Percentiles rank a stretch among this genome's conserved stretches.
Conservation (phyloP, 2,113 vertebrate species). For the Aleadryas rufinucha region DNA sequence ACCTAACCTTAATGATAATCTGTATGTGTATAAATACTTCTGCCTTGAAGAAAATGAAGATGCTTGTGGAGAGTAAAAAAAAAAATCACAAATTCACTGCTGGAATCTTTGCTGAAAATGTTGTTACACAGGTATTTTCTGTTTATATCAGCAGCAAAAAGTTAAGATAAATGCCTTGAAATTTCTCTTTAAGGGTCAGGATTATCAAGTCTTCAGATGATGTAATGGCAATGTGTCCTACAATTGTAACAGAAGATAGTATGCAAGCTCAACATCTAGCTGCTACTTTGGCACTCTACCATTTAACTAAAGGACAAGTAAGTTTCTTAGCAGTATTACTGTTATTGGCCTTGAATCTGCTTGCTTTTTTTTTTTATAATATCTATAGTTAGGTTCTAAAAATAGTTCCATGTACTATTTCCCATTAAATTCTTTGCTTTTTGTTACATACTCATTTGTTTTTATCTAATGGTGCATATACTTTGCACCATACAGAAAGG, state of each 20-base stretch:
- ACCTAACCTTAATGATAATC: background rate
- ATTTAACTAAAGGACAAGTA: slow-evolving; percentile 93
- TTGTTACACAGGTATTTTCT: background rate
- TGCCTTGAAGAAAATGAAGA: background rate
- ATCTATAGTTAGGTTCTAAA: background rate
- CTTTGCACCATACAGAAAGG: background rate
- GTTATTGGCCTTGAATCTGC: background rate
- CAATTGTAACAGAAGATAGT: slow-evolving; percentile 90
- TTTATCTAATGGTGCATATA: background rate
- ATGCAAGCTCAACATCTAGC: slow-evolving; percentile 98
- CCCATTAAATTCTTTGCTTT: background rate
- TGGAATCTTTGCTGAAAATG: background rate
- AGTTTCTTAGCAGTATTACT: background rate
- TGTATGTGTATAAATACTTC: background rate
- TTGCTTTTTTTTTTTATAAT: background rate
- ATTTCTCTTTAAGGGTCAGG: slow-evolving; percentile 77
- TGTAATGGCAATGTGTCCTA: slow-evolving; percentile 87
- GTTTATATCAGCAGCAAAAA: background rate
- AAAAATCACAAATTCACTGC: background rate
- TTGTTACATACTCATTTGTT: background rate
- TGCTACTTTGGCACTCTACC: slow-evolving; percentile 92
- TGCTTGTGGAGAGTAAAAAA: background rate
- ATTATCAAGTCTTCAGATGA: slow-evolving; percentile 82
- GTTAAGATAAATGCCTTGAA: background rate
- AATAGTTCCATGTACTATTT: background rate